A percentile compares a stretch with the other conserved stretches of the same genome.
phyloP scores from a whole-genome alignment of 2,113 vertebrate species.

The Lamprotornis superbus region DNA sequence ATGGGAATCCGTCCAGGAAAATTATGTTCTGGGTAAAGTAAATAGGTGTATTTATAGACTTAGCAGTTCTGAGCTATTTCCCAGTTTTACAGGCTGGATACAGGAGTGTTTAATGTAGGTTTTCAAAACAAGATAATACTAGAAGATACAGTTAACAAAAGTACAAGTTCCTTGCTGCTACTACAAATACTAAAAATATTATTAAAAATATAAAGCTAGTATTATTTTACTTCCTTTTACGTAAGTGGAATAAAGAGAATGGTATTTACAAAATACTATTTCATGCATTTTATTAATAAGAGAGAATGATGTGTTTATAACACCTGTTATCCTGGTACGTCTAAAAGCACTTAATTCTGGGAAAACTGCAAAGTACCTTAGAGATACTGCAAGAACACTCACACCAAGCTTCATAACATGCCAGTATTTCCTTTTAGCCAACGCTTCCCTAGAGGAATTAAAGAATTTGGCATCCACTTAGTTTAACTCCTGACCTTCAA shows the following conservation, averaged over 20 bases:
- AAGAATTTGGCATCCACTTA: not conserved
- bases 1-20: conserved; percentile 64
- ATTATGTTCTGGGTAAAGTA: conserved; percentile 55
- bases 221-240: conserved; percentile 39
- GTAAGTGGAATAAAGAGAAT: conserved; percentile 5
- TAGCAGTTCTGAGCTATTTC: conserved; percentile 32
- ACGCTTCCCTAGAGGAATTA: not conserved
- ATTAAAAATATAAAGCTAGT: not conserved
- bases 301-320: not conserved
- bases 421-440: not conserved
- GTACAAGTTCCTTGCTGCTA: not conserved
- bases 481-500: not conserved
- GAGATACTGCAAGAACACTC: not conserved
- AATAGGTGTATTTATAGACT: conserved; percentile 65
- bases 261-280: not conserved
- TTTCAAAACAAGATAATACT: conserved; percentile 61
- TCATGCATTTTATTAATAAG: not conserved
- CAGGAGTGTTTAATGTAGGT: conserved; percentile 42
- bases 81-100: conserved; percentile 49
- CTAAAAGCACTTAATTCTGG: not conserved
- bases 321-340: not conserved
- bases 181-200: conserved; percentile 31
- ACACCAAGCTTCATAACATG: not conserved
- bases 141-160: conserved; percentile 20
- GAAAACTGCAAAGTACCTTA: not conserved